These are phyloP conservation scores for Gephyroberyx darwinii DNA, from an alignment of 2,797 vertebrate genomes.

Conservation along the genomic window DNA sequence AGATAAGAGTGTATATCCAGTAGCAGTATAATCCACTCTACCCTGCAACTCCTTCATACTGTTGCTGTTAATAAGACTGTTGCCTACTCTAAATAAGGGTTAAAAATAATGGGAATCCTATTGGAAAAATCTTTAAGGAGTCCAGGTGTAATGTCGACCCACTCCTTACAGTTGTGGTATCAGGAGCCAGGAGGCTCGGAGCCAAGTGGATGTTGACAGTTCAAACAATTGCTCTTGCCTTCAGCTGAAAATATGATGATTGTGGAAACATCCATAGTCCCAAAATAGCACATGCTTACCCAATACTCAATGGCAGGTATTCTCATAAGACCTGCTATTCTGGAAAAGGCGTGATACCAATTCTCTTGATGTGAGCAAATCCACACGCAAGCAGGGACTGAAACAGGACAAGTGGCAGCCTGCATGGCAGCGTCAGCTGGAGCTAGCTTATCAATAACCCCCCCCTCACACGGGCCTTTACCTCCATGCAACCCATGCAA, in stretches of 20 bases:
- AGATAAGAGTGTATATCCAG: not conserved
- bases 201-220: constrained; percentile 36
- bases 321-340: constrained; percentile 49
- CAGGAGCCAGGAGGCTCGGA: too few species aligned
- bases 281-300: constrained; percentile 48
- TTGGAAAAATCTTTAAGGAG: not conserved
- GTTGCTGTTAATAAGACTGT: not conserved
- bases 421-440: not conserved
- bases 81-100: not conserved
- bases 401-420: not conserved
- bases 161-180: not conserved
- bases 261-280: constrained; percentile 36
- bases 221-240: constrained; percentile 25
- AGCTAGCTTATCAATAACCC: not conserved
- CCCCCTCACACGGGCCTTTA: constrained; percentile 11
- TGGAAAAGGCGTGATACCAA: constrained; percentile 40
- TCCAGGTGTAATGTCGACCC: not conserved
- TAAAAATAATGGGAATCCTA: too few species aligned
- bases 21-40: not conserved
- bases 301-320: constrained; percentile 43
- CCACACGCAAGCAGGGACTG: not conserved
- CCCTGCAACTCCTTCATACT: not conserved
- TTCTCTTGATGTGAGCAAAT: constrained; percentile 10
- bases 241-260: constrained; percentile 43
- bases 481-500: constrained; percentile 5